These are phyloP conservation scores for Entomyzon cyanotis DNA, from an alignment of 2,113 vertebrate species.

Conservation along the genomic window DNA sequence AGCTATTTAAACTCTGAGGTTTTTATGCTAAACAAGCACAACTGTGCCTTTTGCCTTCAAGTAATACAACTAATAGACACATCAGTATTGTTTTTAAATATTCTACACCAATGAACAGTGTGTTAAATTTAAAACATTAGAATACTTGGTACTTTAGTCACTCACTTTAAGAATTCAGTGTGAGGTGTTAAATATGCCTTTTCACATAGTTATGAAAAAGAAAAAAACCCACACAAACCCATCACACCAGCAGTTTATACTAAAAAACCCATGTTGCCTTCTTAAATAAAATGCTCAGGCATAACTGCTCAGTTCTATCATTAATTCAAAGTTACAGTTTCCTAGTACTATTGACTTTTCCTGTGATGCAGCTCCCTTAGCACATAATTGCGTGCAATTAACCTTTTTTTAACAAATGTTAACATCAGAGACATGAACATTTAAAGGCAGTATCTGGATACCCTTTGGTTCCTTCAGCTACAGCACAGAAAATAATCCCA, in stretches of 20 bases:
- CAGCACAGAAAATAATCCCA: background rate
- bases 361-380: conserved; percentile 34
- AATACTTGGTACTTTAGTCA: background rate
- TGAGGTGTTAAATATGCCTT: background rate
- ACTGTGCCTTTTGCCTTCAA: background rate
- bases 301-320: conserved; percentile 19
- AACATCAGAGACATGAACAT: conserved; percentile 25
- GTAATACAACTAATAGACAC: background rate
- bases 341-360: conserved; percentile 51
- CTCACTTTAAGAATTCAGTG: background rate
- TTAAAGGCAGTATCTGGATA: background rate
- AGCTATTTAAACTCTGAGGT: background rate
- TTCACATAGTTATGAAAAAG: background rate
- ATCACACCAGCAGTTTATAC: background rate
- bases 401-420: conserved; percentile 57
- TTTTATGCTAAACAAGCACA: background rate
- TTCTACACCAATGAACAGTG: background rate
- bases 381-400: conserved; percentile 54
- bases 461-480: background rate
- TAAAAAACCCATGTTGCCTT: background rate
- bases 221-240: background rate
- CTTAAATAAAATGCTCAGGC: conserved; percentile 27
- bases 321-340: conserved; percentile 58
- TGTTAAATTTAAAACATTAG: background rate
- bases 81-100: background rate